phyloP scores from a whole-genome alignment of 2,888 invertebrate species.

The Rhopalosiphum nymphaeae region DNA sequence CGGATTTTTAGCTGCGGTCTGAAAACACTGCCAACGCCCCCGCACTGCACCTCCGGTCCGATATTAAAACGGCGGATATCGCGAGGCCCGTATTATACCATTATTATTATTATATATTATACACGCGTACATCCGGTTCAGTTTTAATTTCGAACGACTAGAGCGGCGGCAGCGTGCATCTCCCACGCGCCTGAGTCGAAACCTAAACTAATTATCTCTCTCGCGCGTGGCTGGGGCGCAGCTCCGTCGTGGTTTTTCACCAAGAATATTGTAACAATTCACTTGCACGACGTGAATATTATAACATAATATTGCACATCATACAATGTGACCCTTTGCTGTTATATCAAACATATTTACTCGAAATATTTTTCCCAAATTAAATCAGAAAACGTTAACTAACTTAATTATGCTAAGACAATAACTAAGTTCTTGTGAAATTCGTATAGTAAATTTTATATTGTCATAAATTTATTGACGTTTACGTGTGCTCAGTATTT shows the following conservation, averaged over 20 bases:
- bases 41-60: constrained; percentile 21
- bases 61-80: constrained; percentile 48
- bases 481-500: no score
- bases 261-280: background rate
- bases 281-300: background rate
- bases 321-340: background rate
- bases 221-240: background rate
- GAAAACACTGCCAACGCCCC: background rate
- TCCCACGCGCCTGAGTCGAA: background rate
- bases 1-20: constrained; percentile 58
- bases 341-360: background rate
- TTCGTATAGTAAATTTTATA: no score
- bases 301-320: background rate
- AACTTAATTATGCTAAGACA: no score
- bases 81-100: background rate
- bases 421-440: no score
- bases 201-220: constrained; percentile 56
- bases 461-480: no score
- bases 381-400: no score
- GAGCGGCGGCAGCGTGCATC: background rate
- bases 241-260: background rate
- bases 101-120: background rate
- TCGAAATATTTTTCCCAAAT: background rate
- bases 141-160: constrained; percentile 47
- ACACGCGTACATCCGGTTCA: constrained; percentile 38